Conservation (phyloP, 2,113 vertebrate genomes). For the Dolichallabes microphthalmus region DNA sequence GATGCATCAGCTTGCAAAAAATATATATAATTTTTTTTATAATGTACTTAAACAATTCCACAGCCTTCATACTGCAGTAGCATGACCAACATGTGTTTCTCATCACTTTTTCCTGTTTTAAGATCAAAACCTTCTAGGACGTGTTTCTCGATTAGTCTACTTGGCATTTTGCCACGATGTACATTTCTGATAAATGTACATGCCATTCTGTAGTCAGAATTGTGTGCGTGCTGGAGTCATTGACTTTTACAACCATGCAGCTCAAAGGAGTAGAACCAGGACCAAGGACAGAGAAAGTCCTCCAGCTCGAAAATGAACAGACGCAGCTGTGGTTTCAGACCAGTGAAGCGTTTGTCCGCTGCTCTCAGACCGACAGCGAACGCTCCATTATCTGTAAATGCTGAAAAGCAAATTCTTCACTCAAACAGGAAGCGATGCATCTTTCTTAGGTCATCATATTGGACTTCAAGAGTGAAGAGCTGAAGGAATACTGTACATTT, state of each 20-base stretch:
- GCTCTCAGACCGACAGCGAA: not conserved
- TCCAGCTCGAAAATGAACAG: constrained; percentile 36
- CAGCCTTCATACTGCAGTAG: constrained; percentile 9
- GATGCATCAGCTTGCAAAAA: constrained; percentile 21
- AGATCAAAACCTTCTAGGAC: not conserved
- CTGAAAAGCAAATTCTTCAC: constrained; percentile 36
- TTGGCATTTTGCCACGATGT: not conserved
- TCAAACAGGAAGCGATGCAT: constrained; percentile 17
- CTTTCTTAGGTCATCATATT: constrained; percentile 11
- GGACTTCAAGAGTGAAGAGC: not conserved
- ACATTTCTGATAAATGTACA: not conserved
- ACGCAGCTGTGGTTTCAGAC: not conserved
- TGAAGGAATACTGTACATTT: not conserved
- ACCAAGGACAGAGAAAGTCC: constrained; percentile 61
- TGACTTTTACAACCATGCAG: constrained; percentile 26
- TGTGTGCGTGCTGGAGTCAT: not conserved
- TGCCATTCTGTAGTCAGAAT: not conserved
- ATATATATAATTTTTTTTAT: constrained; percentile 14
- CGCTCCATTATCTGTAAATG: constrained; percentile 12
- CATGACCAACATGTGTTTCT: constrained; percentile 21
- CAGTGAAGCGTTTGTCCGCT: not conserved
- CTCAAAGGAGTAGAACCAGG: constrained; percentile 43
- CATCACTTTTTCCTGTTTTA: not conserved
- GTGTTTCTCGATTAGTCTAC: not conserved
- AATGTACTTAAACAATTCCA: constrained; percentile 38